A percentile compares a stretch with the other conserved stretches of the same genome.
These are phyloP conservation scores for Ichneumoninae sp. DNA, from an alignment of 2,888 invertebrate species.

Conservation along the genomic window DNA sequence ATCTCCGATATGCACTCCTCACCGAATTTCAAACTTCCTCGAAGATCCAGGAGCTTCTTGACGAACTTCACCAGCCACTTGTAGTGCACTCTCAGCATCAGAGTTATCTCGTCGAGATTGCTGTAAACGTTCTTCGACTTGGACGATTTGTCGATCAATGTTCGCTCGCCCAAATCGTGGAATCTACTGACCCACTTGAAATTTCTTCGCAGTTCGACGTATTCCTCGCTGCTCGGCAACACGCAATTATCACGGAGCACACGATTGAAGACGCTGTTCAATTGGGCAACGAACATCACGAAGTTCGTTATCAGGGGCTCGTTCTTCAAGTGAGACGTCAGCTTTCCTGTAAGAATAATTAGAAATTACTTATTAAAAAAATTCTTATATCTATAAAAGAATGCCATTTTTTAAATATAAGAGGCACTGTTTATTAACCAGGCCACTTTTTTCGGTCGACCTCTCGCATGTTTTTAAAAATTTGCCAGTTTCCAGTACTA, in stretches of 20 bases:
- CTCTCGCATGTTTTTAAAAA: too few relatives aligned
- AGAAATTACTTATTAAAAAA: neutral
- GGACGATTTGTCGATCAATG: slow-evolving; percentile 78
- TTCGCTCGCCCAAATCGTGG: slow-evolving; percentile 81
- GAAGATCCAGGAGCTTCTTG: slow-evolving; percentile 68
- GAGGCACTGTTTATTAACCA: too few relatives aligned
- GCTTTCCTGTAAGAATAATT: slow-evolving; percentile 80
- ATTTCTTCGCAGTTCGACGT: slow-evolving; percentile 84
- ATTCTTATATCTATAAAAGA: neutral
- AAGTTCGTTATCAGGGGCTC: slow-evolving; percentile 86
- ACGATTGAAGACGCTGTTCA: slow-evolving; percentile 84
- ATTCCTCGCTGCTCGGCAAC: slow-evolving; percentile 68
- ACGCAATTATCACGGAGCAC: slow-evolving; percentile 78
- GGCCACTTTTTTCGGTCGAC: too few relatives aligned
- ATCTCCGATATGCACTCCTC: slow-evolving; percentile 69
- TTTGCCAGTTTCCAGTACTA: too few relatives aligned
- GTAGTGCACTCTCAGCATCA: slow-evolving; percentile 89
- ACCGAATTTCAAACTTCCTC: slow-evolving; percentile 48
- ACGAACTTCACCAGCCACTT: slow-evolving; percentile 89
- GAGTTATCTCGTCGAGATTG: slow-evolving; percentile 85
- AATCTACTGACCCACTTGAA: slow-evolving; percentile 87
- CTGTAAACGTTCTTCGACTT: slow-evolving; percentile 67
- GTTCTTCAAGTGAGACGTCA: slow-evolving; percentile 85
- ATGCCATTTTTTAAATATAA: too few relatives aligned
- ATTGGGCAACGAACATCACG: slow-evolving; percentile 84